These are phyloP conservation scores for Grantiella picta DNA, from an alignment of 2,113 vertebrate species.

Conservation along the genomic window DNA sequence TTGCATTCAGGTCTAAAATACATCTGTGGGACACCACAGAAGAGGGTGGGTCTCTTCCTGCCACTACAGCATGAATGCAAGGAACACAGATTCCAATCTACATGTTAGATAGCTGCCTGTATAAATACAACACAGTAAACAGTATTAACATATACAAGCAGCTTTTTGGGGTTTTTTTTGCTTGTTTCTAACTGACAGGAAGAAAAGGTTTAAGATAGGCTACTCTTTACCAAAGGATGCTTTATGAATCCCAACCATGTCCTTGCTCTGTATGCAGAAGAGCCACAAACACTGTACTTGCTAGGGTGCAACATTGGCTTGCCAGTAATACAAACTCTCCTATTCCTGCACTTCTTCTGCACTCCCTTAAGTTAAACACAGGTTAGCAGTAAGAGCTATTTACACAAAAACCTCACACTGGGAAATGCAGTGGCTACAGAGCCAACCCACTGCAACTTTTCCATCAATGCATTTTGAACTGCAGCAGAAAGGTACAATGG, in stretches of 20 bases:
- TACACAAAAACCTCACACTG: fast-evolving
- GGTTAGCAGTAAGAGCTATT: background rate
- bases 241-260: background rate
- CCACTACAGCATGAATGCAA: background rate
- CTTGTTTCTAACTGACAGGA: background rate
- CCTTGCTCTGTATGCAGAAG: background rate
- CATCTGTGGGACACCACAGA: background rate
- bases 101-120: background rate
- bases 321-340: background rate
- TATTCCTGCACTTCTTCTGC: background rate
- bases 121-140: background rate
- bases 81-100: background rate
- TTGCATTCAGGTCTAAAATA: background rate
- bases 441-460: background rate
- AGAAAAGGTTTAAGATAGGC: background rate
- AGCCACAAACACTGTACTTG: background rate
- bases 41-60: background rate
- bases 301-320: background rate
- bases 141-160: background rate
- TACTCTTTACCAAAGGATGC: background rate
- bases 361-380: background rate
- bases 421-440: background rate
- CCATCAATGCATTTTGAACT: background rate
- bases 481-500: background rate
- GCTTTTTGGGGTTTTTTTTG: background rate